A percentile compares a stretch with the other conserved stretches of the same genome.
phyloP scores from a whole-genome alignment of 2,888 invertebrate species.

The Ceratothoa steindachneri region DNA sequence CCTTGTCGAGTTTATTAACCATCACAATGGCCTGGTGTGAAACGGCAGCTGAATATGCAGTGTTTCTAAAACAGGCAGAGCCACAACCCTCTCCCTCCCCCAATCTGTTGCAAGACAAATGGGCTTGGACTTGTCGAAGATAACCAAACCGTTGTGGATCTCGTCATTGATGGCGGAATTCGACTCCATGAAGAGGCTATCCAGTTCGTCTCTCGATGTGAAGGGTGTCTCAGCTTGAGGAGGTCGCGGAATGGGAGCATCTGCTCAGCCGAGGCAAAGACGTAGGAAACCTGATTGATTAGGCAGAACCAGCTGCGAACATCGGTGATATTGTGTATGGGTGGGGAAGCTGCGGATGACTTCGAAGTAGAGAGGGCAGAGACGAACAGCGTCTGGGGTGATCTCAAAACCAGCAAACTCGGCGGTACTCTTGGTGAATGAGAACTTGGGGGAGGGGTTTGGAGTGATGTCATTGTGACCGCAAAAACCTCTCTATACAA shows the following conservation, averaged over 20 bases:
- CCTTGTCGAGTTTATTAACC: slow-evolving; percentile 15
- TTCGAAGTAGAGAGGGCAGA: too few species aligned
- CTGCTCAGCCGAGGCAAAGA: slow-evolving; percentile 12
- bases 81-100: slow-evolving; percentile 3
- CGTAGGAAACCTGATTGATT: slow-evolving; percentile 20
- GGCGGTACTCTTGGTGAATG: slow-evolving; percentile 10
- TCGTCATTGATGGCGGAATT: slow-evolving; percentile 13
- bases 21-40: slow-evolving; percentile 22
- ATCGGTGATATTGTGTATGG: too few species aligned
- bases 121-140: slow-evolving; percentile 15
- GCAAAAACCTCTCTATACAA: neutral
- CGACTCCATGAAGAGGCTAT: slow-evolving; percentile 13
- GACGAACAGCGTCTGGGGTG: too few species aligned
- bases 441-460: slow-evolving; percentile 28
- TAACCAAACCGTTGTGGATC: slow-evolving; percentile 13
- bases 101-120: slow-evolving; percentile 29
- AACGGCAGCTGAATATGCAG: neutral
- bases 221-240: neutral
- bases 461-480: slow-evolving; percentile 10
- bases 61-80: slow-evolving; percentile 24
- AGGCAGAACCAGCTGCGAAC: slow-evolving; percentile 24
- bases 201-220: neutral
- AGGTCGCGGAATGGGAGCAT: too few species aligned
- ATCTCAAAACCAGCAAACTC: slow-evolving; percentile 23
- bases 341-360: slow-evolving; percentile 2